Base-by-base conservation (phyloP, 2,113 vertebrate genomes). In the Saimiri boliviensis region DNA sequence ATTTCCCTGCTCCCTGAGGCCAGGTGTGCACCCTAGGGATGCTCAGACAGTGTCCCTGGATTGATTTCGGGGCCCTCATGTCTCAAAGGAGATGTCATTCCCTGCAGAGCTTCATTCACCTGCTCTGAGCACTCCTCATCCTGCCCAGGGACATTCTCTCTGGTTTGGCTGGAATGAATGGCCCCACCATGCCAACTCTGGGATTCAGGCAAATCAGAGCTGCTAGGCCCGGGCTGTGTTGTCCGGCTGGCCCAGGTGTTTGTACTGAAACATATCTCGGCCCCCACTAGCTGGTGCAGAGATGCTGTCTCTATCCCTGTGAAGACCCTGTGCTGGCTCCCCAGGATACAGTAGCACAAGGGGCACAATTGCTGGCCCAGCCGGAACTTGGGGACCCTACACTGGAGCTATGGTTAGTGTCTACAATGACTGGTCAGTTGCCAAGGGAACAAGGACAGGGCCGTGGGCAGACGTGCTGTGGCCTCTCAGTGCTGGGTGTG, bases 341-440 rank as follows among this genome's bases (percentile, higher is more conserved):
- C 60, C 60, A 27, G 14, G 60, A 66, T 66, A 32, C 63, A 68
- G 32, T 13, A 68, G 63, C 32, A 16, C 27, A 17, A 27, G 30
- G 63, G 8, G 68, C 68, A 71, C 8, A 8, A 20, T 37, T 37
- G 68, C 35, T 21, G 35, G 68, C 68, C 68, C n/a, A 71, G 68
- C 68, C 37, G n/a, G 8, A 37, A 37, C 68, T 20, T 37, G n/a
- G 68, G n/a, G 68, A 37, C 32, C 63, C 14, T 76, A 25, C 42
- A 4, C 73, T 42, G 3, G 1, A 27, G 40, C 42, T 8, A 13
- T 0, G 42, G 23, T 76, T 25, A 63, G 6, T 42, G 23, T 45
- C 13, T 23, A 27, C 3, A 42, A 25, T 45, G 73, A 76, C 73
- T 76, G 73, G 40, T 13, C 1, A 45, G 42, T 12, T 0, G 1